Percentiles rank a stretch among this genome's conserved stretches.
Conservation (phyloP, 2,797 vertebrate genomes). For the Delichon dasypus region DNA sequence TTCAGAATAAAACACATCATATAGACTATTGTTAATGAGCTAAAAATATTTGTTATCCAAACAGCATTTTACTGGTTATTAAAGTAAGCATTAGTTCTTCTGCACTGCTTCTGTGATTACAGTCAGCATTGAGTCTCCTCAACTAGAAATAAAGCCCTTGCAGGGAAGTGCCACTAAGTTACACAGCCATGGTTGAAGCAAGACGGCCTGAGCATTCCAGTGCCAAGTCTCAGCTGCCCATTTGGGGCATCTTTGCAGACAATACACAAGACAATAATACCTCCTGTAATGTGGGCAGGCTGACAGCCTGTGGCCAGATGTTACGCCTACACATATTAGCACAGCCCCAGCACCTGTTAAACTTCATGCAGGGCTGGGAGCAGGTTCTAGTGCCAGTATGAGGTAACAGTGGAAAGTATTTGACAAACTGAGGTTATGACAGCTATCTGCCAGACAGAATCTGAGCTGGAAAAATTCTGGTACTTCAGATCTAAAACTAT, state of each 20-base stretch:
- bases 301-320: background rate
- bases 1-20: background rate
- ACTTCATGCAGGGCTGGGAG: background rate
- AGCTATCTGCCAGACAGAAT: background rate
- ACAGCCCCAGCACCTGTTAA: background rate
- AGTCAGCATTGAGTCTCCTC: background rate
- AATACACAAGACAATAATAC: background rate
- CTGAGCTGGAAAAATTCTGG: background rate
- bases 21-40: background rate
- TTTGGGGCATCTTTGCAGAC: background rate
- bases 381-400: background rate
- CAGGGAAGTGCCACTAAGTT: background rate
- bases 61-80: background rate
- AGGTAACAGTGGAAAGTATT: background rate
- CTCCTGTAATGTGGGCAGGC: background rate
- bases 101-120: accelerated
- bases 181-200: background rate
- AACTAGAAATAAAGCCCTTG: background rate
- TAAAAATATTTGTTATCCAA: background rate
- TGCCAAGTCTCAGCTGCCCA: background rate
- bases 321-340: too few species aligned
- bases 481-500: background rate
- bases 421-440: background rate
- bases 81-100: background rate
- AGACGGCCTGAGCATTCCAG: background rate